Conservation (phyloP, 2,888 invertebrate genomes). For the Hypomecis atomaria region DNA sequence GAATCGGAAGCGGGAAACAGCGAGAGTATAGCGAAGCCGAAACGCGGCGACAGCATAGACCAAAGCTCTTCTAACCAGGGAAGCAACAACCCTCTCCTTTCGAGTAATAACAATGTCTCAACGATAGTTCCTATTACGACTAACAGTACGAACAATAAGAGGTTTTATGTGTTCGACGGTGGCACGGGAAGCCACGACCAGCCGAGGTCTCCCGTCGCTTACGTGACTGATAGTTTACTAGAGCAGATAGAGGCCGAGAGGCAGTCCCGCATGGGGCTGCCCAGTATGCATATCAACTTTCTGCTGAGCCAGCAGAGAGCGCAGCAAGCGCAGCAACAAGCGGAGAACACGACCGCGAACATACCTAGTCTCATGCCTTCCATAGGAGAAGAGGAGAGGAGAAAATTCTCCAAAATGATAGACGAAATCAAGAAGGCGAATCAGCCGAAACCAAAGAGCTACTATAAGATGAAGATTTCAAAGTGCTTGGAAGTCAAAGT, state of each 20-base stretch:
- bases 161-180: constrained; percentile 79
- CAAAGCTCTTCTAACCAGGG: constrained; percentile 81
- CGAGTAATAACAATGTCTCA: constrained; percentile 78
- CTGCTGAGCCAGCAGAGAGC: constrained; percentile 70
- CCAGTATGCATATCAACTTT: constrained; percentile 81
- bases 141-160: constrained; percentile 67
- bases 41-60: constrained; percentile 74
- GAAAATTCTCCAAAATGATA: constrained; percentile 82
- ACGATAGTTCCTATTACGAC: constrained; percentile 77
- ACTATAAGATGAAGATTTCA: constrained; percentile 91
- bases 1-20: constrained; percentile 77
- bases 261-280: constrained; percentile 77
- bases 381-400: constrained; percentile 84
- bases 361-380: constrained; percentile 79
- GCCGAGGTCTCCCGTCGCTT: constrained; percentile 77
- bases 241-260: constrained; percentile 80
- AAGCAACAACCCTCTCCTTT: constrained; percentile 78
- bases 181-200: constrained; percentile 73
- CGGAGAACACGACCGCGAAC: constrained; percentile 64
- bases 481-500: constrained; percentile 90
- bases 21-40: constrained; percentile 68
- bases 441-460: constrained; percentile 84
- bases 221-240: constrained; percentile 77
- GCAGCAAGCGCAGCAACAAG: constrained; percentile 56
- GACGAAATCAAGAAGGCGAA: constrained; percentile 83